These are phyloP conservation scores for Cricetomys ansorgei DNA, from an alignment of 2,113 vertebrate species.

Conservation along the genomic window DNA sequence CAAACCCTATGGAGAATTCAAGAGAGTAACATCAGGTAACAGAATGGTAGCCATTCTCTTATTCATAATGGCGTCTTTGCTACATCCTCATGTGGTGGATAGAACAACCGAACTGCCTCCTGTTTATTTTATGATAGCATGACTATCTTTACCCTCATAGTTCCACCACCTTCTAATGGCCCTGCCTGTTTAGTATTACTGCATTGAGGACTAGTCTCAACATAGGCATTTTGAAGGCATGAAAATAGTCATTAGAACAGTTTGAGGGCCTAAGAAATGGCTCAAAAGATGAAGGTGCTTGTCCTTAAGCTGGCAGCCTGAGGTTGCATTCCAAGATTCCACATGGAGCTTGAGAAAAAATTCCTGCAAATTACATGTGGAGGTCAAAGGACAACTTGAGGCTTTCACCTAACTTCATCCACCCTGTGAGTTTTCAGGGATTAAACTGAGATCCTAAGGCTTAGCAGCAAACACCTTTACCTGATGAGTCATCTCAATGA, in stretches of 20 bases:
- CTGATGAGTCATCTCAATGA: neutral
- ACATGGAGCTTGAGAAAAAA: neutral
- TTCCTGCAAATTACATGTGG: neutral
- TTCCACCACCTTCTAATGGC: neutral
- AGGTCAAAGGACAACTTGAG: neutral
- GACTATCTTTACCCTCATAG: neutral
- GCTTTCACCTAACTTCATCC: neutral
- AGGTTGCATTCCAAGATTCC: neutral
- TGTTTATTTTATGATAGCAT: neutral
- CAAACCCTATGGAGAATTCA: neutral
- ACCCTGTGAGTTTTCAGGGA: neutral
- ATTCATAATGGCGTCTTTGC: neutral
- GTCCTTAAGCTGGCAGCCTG: neutral
- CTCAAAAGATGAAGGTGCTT: neutral
- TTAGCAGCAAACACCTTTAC: neutral
- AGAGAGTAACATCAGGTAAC: neutral
- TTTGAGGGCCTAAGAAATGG: neutral
- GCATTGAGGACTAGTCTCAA: neutral
- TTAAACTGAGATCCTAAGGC: neutral
- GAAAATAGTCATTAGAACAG: neutral
- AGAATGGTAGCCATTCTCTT: neutral
- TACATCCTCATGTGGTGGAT: neutral
- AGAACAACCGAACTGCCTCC: accelerated
- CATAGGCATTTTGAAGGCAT: neutral
- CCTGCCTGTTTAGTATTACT: neutral